Base-by-base conservation (phyloP, 2,797 vertebrate genomes). In the Scolopax rusticola region DNA sequence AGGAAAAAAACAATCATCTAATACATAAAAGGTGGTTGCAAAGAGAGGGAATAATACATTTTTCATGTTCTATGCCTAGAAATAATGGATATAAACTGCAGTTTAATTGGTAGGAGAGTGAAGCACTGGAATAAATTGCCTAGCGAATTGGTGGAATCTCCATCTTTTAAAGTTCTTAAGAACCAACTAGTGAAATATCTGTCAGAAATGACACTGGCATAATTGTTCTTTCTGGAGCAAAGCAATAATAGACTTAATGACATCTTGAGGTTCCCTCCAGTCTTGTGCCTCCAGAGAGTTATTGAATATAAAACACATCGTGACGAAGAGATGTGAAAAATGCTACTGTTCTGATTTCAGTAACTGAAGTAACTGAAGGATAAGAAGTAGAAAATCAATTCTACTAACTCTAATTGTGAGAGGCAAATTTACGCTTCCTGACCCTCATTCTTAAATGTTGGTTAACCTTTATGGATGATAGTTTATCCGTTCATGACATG, bases 191-290 rank as follows among this genome's bases (percentile, higher is more conserved):
- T 92, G 61, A 86, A 95, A 96, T 51, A 93, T 27, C 63, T 94
- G 59, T 89, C 81, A 97, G 70, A 95, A 95, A 91, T 85, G 16
- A 92, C 89, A 76, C 19, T 74, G 40, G 40, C 15, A 67, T 87
- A 89, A 92, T 87, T 87, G 70, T 63, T 93, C 59, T 87, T 97
- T 79, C 70, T 93, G 74, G 63, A 91, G 78, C 38, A 93, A 89
- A 69, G 74, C 47, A 84, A 48, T 76, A 79, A 87, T 51, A 93
- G 36, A 27, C 47, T 78, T 91, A 84, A 94, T 77, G 75, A 80
- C 36, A 74, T 77, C 68, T 60, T 71, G 67, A 92, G 28, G 16
- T 85, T 95, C 47, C 56, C 48, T 88, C 63, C 48, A 89, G 71
- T 84, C 36, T 27, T 60, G 12, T 38, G 43, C 48, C 81, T 89